Evolutionary conservation across 2,113 vertebrate genomes (phyloP).

Genomic region (Nannospalax galili): DNA sequence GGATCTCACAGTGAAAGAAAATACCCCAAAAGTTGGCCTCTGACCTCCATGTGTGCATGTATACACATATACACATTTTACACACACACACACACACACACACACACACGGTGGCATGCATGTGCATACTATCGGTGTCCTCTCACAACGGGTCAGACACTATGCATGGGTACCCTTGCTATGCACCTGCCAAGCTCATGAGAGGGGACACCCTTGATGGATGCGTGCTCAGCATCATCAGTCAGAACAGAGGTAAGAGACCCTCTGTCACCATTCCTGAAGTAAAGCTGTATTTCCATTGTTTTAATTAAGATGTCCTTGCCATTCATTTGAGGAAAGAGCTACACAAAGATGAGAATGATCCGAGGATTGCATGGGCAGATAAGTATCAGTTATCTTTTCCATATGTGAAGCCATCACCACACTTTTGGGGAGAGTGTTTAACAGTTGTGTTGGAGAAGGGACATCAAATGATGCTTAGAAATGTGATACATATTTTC

Average conservation of each 20-base stretch:
- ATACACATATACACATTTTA: not conserved
- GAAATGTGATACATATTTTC: conserved; percentile 94
- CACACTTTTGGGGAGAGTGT: conserved; percentile 78
- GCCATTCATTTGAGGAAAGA: conserved; percentile 63
- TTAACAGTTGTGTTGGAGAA: conserved; percentile 85
- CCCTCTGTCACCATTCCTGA: not conserved
- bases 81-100: not conserved
- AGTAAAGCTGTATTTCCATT: not conserved
- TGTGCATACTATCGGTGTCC: not conserved
- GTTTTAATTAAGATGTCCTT: conserved; percentile 71
- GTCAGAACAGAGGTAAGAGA: not conserved
- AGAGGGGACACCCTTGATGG: not conserved
- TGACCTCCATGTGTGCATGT: not conserved
- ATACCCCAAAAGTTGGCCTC: not conserved
- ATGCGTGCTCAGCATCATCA: not conserved
- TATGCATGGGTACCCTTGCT: not conserved
- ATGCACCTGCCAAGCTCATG: not conserved
- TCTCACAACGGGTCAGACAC: not conserved
- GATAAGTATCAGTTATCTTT: conserved; percentile 83
- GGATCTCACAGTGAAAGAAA: not conserved
- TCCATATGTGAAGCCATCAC: conserved; percentile 82
- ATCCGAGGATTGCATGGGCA: conserved; percentile 78
- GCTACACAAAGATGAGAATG: conserved; percentile 36
- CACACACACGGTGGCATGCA: not conserved
- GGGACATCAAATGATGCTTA: conserved; percentile 91